Percentiles rank a stretch among this genome's conserved stretches.
These are phyloP conservation scores for Onthophagus taurus DNA, from an alignment of 1,140 invertebrate species.

Conservation along the genomic window DNA sequence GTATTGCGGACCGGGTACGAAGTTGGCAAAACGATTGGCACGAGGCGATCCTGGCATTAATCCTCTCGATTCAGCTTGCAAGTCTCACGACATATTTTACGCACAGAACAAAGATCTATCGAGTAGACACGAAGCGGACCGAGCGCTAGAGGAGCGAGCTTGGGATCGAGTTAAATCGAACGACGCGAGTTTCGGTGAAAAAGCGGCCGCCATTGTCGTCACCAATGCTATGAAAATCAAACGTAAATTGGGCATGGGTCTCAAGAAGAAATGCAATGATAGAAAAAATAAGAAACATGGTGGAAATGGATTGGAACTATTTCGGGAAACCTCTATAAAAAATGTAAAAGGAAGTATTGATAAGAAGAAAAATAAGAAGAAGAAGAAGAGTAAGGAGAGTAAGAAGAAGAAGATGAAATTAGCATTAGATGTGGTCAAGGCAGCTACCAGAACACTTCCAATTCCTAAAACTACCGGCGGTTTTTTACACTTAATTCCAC, in stretches of 20 bases:
- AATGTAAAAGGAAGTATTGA: constrained; percentile 4
- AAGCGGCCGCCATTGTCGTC: constrained; percentile 26
- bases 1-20: constrained; percentile 42
- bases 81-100: constrained; percentile 40
- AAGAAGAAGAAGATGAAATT: constrained; percentile 3
- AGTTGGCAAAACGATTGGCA: constrained; percentile 35
- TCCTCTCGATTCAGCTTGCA: constrained; percentile 38
- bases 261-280: constrained; percentile 14
- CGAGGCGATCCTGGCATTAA: constrained; percentile 39
- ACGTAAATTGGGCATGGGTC: constrained; percentile 29
- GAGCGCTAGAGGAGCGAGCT: constrained; percentile 31
- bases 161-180: constrained; percentile 32
- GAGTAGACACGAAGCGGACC: constrained; percentile 35
- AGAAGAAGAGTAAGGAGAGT: constrained; percentile 1
- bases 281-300: constrained; percentile 10
- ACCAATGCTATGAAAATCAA: constrained; percentile 33
- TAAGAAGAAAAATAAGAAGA: neutral
- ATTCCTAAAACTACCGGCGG: constrained; percentile 34
- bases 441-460: constrained; percentile 27
- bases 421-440: constrained; percentile 8
- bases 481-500: constrained; percentile 30
- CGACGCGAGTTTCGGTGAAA: constrained; percentile 32
- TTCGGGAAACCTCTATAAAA: neutral
- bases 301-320: no score
- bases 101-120: constrained; percentile 14